Evolutionary conservation across 1,140 invertebrate species (phyloP), one percentile per base, ranked within the genome.

Genomic region (Plectrocnemia conspersa): DNA sequence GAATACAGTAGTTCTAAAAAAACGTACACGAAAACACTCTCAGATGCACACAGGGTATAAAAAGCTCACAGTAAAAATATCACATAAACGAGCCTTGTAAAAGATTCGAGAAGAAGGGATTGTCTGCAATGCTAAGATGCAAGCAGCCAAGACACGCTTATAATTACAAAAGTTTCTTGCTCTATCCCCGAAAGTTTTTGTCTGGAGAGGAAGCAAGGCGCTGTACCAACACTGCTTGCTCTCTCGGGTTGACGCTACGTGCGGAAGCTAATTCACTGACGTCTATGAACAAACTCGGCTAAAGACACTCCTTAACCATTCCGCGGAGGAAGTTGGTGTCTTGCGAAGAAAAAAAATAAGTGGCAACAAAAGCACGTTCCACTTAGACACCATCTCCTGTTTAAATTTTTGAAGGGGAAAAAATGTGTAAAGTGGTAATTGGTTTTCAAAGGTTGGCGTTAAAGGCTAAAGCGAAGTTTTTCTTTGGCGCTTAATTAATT

Each of bases 21-120:
- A n/a, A 23, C 10, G 40, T 52, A 57, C 54, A 61, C 21, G 59
- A 38, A 44, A 57, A 61, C 45, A 61, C 59, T 61, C 35, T 61
- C 32, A 61, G 54, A 18, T 1, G 38, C 7, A 40, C 7, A 15
- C 5, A 40, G 7, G 7, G n/a, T 7, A 7, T 15, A 45, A 24
- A 45, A 22, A 23, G n/a, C 42, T n/a, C n/a, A n/a, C n/a, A n/a
- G n/a, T n/a, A n/a, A n/a, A n/a, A n/a, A n/a, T n/a, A n/a, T n/a
- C n/a, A n/a, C n/a, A n/a, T n/a, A n/a, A n/a, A n/a, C n/a, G n/a
- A n/a, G n/a, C 10, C 25, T 50, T 35, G 41, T 16, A 41, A 41
- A 13, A 15, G 13, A 15, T 36, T 36, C 42, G 33, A 21, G 1
- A 35, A 15, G 32, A 41, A 49, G 19, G 42, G 44, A 44, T 49